Percentiles rank a stretch among this genome's conserved stretches.
phyloP scores from a whole-genome alignment of 2,113 vertebrate species.

The Tringa solitaria region DNA sequence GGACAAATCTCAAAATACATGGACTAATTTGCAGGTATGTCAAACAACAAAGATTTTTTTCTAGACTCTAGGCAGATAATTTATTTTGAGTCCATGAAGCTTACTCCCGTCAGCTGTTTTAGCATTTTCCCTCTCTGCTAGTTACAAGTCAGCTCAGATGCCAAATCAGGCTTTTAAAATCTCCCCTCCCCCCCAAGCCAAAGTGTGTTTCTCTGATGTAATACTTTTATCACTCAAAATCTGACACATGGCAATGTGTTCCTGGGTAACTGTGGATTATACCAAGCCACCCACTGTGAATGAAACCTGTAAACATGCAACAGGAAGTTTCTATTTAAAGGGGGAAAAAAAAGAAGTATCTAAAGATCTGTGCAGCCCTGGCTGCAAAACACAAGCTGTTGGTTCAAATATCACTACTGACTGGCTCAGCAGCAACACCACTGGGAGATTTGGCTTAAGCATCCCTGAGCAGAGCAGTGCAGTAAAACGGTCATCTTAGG shows the following conservation, averaged over 20 bases:
- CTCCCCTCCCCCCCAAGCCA: not conserved
- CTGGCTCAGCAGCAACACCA: not conserved
- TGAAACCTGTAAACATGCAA: not conserved
- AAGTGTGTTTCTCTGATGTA: not conserved
- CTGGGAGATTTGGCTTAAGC: not conserved
- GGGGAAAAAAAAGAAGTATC: rapidly evolving
- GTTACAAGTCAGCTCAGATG: not conserved
- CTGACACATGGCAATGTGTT: not conserved
- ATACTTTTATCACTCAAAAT: not conserved
- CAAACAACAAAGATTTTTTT: not conserved
- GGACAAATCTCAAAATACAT: not conserved
- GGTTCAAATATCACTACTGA: not conserved
- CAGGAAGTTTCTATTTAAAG: not conserved
- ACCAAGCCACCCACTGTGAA: not conserved
- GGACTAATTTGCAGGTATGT: not conserved
- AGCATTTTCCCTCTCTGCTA: not conserved
- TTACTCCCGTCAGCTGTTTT: not conserved
- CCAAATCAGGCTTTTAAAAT: not conserved
- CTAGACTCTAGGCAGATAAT: not conserved
- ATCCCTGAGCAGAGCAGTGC: not conserved
- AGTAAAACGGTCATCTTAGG: not conserved
- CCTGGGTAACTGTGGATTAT: not conserved
- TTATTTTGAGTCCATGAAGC: not conserved
- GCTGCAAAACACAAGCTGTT: not conserved
- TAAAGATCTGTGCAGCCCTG: not conserved